Evolutionary conservation across 2,888 invertebrate genomes (phyloP).

Genomic region (Gymnosoma rotundatum): DNA sequence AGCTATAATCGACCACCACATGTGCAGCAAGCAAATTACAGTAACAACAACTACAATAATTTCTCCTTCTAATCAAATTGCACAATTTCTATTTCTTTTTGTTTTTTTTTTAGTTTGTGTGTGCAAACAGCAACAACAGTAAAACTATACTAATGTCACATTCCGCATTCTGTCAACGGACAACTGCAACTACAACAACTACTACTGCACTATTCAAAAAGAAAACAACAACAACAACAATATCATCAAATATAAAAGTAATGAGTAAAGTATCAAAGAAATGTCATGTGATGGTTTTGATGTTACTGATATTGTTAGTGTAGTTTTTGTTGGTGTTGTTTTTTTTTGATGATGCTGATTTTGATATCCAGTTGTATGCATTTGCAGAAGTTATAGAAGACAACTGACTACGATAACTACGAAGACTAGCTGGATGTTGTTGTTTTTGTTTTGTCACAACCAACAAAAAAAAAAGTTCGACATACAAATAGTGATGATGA

Average conservation of each 20-base stretch:
- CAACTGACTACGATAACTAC: slow-evolving; percentile 10
- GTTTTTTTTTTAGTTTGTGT: not conserved
- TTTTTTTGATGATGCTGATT: slow-evolving; percentile 54
- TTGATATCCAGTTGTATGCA: slow-evolving; percentile 55
- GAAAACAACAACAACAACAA: slow-evolving; percentile 14
- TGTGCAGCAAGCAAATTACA: slow-evolving; percentile 58
- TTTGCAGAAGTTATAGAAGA: slow-evolving; percentile 35
- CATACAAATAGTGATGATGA: slow-evolving; percentile 58
- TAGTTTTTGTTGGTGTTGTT: slow-evolving; percentile 16
- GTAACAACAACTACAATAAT: slow-evolving; percentile 42
- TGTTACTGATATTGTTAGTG: slow-evolving; percentile 63
- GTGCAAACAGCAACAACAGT: slow-evolving; percentile 27
- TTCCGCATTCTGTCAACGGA: slow-evolving; percentile 69
- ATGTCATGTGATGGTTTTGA: slow-evolving; percentile 69
- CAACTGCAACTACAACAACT: slow-evolving; percentile 35
- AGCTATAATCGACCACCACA: slow-evolving; percentile 61
- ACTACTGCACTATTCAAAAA: slow-evolving; percentile 2
- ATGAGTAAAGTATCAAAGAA: slow-evolving; percentile 68
- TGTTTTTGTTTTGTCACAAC: slow-evolving; percentile 9
- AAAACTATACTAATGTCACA: slow-evolving; percentile 66
- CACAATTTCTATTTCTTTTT: slow-evolving; percentile 49
- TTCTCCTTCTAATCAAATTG: slow-evolving; percentile 69
- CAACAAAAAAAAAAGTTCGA: slow-evolving; percentile 15
- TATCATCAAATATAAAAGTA: slow-evolving; percentile 58
- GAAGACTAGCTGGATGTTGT: slow-evolving; percentile 20